Evolutionary conservation across 1,140 invertebrate species (phyloP), one percentile per base, ranked within the genome.

Genomic region (Bombus picipes): DNA sequence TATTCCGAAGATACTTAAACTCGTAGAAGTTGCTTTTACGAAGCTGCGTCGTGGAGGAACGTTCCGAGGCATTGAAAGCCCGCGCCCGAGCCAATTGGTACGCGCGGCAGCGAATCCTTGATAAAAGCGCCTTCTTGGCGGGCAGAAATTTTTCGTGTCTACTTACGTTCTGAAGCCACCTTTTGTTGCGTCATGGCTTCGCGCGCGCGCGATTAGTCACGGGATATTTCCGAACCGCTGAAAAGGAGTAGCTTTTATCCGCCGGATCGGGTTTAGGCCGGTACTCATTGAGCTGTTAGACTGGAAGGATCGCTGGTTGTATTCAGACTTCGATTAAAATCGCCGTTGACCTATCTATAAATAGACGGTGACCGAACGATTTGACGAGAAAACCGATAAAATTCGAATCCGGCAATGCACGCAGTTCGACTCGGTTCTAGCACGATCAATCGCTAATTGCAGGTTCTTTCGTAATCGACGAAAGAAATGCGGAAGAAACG

Each of bases 221-320:
- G 65, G 71, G 71, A 87, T 79, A 85, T 90, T 87, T 90, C 79
- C 88, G 88, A 78, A 84, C 66, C 71, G 83, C 47, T 88, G 84
- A 81, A 89, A 90, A 87, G 81, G 71, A 37, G 59, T 34, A 83
- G 74, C 62, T 83, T 82, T 70, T 83, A 53, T 47, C 68, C 68
- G 83, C 70, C 81, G n/a, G 53, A 84, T 76, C 84, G 88, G 84
- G 87, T 90, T 87, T 81, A 91, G 83, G 86, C 71, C 86, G 81
- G 1, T 71, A 34, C 62, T 87, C 53, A 75, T 84, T 43, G 85
- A 82, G 81, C 53, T 62, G 81, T 76, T 71, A 75, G 37, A 25
- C 22, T 82, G 73, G 68, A 71, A 87, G 76, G 8, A 18, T 65
- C 53, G 88, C 75, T 71, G 62, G 53, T 87, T 47, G 77, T 68